Percentiles rank a stretch among this genome's conserved stretches.
Evolutionary conservation across 2,797 vertebrate genomes (phyloP).

Genomic region (Graptemys geographica): DNA sequence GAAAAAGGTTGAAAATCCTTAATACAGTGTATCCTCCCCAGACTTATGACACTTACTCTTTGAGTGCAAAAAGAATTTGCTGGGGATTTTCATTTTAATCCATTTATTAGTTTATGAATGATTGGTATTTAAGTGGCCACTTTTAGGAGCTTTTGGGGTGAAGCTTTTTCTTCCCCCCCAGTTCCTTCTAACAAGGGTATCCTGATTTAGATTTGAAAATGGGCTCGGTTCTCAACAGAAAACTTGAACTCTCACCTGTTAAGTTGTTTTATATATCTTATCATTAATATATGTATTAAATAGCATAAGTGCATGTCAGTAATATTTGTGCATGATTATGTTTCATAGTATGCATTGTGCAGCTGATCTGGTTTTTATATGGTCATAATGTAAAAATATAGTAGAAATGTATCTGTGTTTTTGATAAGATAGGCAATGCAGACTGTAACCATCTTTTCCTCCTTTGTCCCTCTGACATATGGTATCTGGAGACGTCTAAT

Average conservation of each 20-base stretch:
- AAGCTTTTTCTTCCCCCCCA: background rate
- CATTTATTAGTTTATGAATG: background rate
- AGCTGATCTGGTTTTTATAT: background rate
- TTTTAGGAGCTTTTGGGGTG: background rate
- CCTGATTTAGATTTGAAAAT: background rate
- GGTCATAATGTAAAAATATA: background rate
- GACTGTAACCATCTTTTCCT: background rate
- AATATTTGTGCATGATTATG: background rate
- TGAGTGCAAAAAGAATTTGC: background rate
- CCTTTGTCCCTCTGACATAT: background rate
- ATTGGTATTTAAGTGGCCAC: background rate
- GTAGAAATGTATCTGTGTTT: background rate
- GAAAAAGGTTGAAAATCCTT: background rate
- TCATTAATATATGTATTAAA: background rate
- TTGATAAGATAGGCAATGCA: background rate
- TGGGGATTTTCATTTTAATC: background rate
- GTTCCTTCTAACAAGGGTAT: background rate
- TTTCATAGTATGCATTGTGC: background rate
- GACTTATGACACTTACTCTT: background rate
- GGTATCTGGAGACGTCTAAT: background rate
- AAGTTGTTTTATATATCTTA: background rate
- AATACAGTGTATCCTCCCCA: no score
- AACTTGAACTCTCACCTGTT: fast-evolving
- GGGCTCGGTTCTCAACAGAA: background rate
- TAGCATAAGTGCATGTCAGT: background rate